Base-by-base conservation (phyloP, 2,113 vertebrate genomes). In the Phylloscopus trochilus region DNA sequence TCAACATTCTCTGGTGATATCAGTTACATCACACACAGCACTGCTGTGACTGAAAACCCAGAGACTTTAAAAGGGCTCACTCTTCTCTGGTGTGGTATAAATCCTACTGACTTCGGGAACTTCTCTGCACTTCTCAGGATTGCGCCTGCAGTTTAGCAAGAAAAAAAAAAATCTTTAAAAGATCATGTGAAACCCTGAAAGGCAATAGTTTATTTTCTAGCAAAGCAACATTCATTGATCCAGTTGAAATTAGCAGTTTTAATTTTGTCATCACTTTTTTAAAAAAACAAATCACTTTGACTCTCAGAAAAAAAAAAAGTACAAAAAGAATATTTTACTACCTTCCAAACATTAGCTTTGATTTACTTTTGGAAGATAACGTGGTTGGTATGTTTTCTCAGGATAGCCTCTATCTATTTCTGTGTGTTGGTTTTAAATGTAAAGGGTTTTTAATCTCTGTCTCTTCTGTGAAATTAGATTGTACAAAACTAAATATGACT, bases 381-480 rank as follows among this genome's bases (percentile, higher is more conserved):
- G 6, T 96, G 77, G 74, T 96, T 94, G 60, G 59, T 92, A 80
- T 83, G 86, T 97, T 95, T 95, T 96, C 97, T 97, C 89, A 97
- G 84, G 81, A 90, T 93, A 96, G 79, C 33, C 58, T 96, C 83
- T 93, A 86, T 95, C 84, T 93, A 80, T 95, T 94, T 96, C 76
- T 92, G 47, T 90, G 92, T 97, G 68, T 89, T 94, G 79, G 84
- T 94, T 95, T 97, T 95, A 86, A 94, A 87, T 1, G n/a, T 85
- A 95, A 89, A 95, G 49, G 41, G 69, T 64, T 76, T 95, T 95
- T 97, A 88, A 96, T 95, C 72, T 95, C 94, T 91, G 87, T 84
- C 88, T 93, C 87, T 97, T 86, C 91, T 96, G 95, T 96, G 91
- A 96, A 97, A 93, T 97, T 97, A 97, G 79, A 93, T 70, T 95